A percentile compares a stretch with the other conserved stretches of the same genome.
Evolutionary conservation across 2,888 invertebrate genomes (phyloP).

Genomic region (Synanthedon vespiformis): DNA sequence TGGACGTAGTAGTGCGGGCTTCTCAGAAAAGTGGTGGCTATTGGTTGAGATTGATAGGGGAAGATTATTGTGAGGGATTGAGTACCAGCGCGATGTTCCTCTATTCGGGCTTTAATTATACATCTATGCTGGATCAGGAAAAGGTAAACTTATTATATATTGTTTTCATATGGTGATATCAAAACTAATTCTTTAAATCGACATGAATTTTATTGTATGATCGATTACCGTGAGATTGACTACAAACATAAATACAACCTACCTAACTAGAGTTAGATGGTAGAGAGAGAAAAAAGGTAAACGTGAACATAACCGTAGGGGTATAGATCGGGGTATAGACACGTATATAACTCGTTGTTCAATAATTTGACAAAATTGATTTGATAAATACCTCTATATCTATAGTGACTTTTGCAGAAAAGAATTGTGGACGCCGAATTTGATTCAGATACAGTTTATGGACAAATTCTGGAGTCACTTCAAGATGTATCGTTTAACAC

Average conservation of each 20-base stretch:
- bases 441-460: conserved; percentile 20
- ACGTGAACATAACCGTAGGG: no score
- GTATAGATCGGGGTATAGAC: no score
- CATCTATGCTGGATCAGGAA: conserved; percentile 37
- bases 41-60: conserved; percentile 64
- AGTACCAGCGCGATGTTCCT: conserved; percentile 44
- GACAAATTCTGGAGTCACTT: conserved; percentile 44
- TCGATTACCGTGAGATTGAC: no score
- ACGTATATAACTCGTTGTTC: no score
- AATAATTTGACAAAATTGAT: neutral
- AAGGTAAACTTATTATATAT: conserved; percentile 22
- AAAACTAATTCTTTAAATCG: no score
- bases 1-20: conserved; percentile 71
- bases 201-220: no score
- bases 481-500: conserved; percentile 22
- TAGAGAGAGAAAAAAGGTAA: no score
- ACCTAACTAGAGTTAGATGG: no score
- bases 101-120: conserved; percentile 67
- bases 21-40: conserved; percentile 62
- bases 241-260: no score
- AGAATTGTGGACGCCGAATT: conserved; percentile 6
- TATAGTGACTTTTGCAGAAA: conserved; percentile 22
- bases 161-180: no score
- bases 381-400: neutral
- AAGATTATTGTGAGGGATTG: conserved; percentile 57